Base-by-base conservation (phyloP, 2,113 vertebrate genomes). In the Gasterosteus nipponicus region DNA sequence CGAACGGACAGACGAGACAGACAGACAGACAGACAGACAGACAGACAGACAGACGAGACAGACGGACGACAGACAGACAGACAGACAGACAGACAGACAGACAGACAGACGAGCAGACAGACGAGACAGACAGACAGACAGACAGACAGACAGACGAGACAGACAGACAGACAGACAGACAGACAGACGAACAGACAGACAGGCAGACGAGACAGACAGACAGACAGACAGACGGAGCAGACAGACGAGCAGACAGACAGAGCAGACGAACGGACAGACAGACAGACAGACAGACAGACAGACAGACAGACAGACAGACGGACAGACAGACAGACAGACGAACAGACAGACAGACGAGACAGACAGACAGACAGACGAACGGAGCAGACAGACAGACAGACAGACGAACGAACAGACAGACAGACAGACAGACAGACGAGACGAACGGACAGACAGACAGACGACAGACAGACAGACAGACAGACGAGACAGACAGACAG, bases 361-460 rank as follows among this genome's bases (percentile, higher is more conserved):
- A 26, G 19, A 54, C 14, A 33, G 51, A 67, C 31, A 46, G 56
- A 62, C 33, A 31, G 56, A 78, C n/a, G n/a, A n/a, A n/a, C n/a
- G n/a, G n/a, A n/a, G n/a, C 1, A n/a, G 8, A 18, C 47, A 49
- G 46, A 72, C 15, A 57, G 47, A 49, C 60, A 31, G 16, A 41
- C 38, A 58, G 49, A n/a, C n/a, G n/a, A n/a, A n/a, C n/a, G n/a
- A n/a, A 33, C 33, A 31, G 56, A 78, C 1, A n/a, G 8, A 18
- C 47, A 49, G 46, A 72, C 15, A 57, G 47, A 49, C 60, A 31
- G 16, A 41, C 39, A 58, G 49, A n/a, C n/a, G n/a, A n/a, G n/a
- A n/a, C n/a, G n/a, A n/a, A 18, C 3, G 44, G 22, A 64, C 19
- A 29, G 44, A 57, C 56, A 49, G 39, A 19, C 26, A 44, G 14